Percentiles rank a stretch among this genome's conserved stretches.
These are phyloP conservation scores for Drosophila rellima DNA, from an alignment of 2,888 invertebrate species.

Conservation along the genomic window DNA sequence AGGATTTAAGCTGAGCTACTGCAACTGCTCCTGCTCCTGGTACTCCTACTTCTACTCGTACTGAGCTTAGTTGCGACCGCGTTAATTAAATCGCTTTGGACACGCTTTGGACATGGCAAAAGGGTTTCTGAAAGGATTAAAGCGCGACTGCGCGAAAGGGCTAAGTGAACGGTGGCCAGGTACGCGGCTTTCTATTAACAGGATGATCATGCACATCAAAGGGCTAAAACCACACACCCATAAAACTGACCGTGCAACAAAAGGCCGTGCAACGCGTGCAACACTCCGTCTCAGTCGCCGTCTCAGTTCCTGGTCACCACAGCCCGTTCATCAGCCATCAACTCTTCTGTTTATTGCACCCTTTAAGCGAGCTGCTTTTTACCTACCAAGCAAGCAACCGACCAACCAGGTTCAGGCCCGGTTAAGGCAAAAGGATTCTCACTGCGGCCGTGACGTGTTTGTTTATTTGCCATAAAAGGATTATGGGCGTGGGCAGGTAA, in stretches of 20 bases:
- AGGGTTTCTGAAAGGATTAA: conserved; percentile 72
- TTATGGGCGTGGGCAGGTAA: conserved; percentile 80
- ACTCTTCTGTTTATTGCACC: conserved; percentile 76
- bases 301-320: conserved; percentile 14
- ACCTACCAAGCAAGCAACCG: conserved; percentile 45
- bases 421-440: conserved; percentile 56
- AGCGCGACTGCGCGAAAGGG: conserved; percentile 18
- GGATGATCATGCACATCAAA: conserved; percentile 85
- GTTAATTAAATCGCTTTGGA: conserved; percentile 82
- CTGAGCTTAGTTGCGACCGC: conserved; percentile 64
- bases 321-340: conserved; percentile 52
- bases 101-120: conserved; percentile 56
- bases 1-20: conserved; percentile 63
- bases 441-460: conserved; percentile 63
- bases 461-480: conserved; percentile 84
- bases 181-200: conserved; percentile 79
- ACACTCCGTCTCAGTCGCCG: conserved; percentile 10
- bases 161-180: conserved; percentile 45
- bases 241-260: conserved; percentile 79
- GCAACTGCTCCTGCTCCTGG: conserved; percentile 34
- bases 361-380: conserved; percentile 68
- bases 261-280: conserved; percentile 38
- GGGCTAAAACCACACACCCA: conserved; percentile 85
- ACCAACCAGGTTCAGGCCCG: conserved; percentile 14
- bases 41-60: conserved; percentile 2